Evolutionary conservation across 2,113 vertebrate genomes (phyloP).

Genomic region (Gambusia holbrooki): DNA sequence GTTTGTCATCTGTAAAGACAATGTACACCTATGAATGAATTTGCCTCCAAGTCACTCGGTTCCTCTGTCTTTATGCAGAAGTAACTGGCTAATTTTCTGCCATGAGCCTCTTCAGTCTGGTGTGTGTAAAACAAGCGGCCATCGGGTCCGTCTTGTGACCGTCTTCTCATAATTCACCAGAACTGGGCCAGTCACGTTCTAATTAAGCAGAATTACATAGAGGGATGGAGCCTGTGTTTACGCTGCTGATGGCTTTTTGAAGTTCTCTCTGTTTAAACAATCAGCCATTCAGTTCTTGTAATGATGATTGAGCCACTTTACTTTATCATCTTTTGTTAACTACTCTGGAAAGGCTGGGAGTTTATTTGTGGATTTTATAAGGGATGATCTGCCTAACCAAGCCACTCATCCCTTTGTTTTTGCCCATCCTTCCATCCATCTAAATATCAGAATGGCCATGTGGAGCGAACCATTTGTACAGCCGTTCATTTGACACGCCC

Average conservation of each 20-base stretch:
- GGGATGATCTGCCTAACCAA: too few relatives aligned
- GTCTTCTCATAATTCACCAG: conserved; percentile 19
- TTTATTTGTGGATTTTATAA: too few relatives aligned
- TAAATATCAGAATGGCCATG: too few relatives aligned
- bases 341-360: too few relatives aligned
- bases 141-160: conserved; percentile 65
- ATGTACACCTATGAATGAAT: neutral
- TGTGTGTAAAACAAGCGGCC: neutral
- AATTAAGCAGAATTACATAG: neutral
- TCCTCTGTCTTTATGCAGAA: conserved; percentile 11
- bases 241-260: neutral
- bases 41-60: neutral
- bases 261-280: neutral
- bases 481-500: too few relatives aligned
- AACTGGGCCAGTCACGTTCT: conserved; percentile 9
- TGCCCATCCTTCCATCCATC: too few relatives aligned
- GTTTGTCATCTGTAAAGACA: neutral
- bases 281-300: neutral
- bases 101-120: conserved; percentile 35
- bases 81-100: conserved; percentile 38
- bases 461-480: too few relatives aligned
- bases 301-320: neutral
- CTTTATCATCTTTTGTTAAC: too few relatives aligned
- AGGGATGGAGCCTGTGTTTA: neutral
- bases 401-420: too few relatives aligned